These are phyloP conservation scores for Oryzias javanicus DNA, from an alignment of 2,113 vertebrate species.

Conservation along the genomic window DNA sequence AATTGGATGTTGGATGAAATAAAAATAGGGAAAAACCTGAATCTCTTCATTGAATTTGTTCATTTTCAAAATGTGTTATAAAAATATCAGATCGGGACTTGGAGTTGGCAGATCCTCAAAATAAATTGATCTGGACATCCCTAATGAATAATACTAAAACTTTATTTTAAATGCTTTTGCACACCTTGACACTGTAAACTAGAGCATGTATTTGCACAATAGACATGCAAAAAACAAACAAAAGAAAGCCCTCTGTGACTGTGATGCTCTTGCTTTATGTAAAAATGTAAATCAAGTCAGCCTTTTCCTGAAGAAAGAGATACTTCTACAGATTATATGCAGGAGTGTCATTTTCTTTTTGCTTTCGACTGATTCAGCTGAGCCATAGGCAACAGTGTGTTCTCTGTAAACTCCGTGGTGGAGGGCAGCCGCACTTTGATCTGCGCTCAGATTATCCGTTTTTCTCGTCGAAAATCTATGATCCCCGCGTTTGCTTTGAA, in stretches of 20 bases:
- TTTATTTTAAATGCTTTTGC: too few relatives aligned
- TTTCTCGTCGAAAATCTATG: slow-evolving; percentile 45
- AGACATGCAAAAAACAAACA: background rate
- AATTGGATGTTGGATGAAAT: too few relatives aligned
- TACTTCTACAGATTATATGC: slow-evolving; percentile 11
- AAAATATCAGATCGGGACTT: too few relatives aligned
- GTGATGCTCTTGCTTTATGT: slow-evolving; percentile 10
- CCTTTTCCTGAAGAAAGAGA: slow-evolving; percentile 19
- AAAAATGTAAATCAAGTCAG: slow-evolving; percentile 19
- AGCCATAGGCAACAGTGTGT: slow-evolving; percentile 28
- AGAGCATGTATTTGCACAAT: slow-evolving; percentile 6
- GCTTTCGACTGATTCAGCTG: slow-evolving; percentile 31
- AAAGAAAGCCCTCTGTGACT: slow-evolving; percentile 8
- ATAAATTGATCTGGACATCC: too few relatives aligned
- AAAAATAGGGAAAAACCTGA: too few relatives aligned
- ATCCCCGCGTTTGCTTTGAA: slow-evolving; percentile 42
- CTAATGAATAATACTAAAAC: too few relatives aligned
- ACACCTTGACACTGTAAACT: too few relatives aligned
- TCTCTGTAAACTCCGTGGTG: slow-evolving; percentile 29
- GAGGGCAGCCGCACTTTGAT: slow-evolving; percentile 45
- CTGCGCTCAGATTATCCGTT: slow-evolving; percentile 41
- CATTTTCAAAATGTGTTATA: too few relatives aligned
- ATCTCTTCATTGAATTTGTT: too few relatives aligned
- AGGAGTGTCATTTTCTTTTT: slow-evolving; percentile 18
- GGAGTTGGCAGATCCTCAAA: too few relatives aligned